Base-by-base conservation (phyloP, 2,888 invertebrate genomes). In the Tenthredo mesomela region DNA sequence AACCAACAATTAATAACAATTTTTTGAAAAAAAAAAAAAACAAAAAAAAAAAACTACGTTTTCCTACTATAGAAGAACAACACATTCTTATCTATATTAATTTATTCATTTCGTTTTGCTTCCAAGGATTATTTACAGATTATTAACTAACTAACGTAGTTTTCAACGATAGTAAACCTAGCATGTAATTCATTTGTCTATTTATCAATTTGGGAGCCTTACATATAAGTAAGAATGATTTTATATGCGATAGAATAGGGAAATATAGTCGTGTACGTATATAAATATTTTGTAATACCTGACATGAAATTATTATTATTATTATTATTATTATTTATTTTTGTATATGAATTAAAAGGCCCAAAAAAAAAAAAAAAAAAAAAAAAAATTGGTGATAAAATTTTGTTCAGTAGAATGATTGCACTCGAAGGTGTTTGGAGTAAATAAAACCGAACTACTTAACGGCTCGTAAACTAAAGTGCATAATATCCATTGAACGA, bases 381-480 rank as follows among this genome's bases (percentile, higher is more conserved):
- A 54, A 54, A n/a, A n/a, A n/a, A n/a, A n/a, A n/a, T n/a, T 54
- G 6, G 67, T 15, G 67, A 70, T n/a, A 6, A 29, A n/a, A 58
- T 47, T 40, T 82, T 67, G 82, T 25, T 54, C 82, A n/a, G 67
- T 18, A 43, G 25, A 82, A 83, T 47, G 15, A 18, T 70, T 25
- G n/a, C 83, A 37, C 18, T 18, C 40, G 37, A 29, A n/a, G 43
- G 67, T 43, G 82, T 50, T 54, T 40, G 73, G 84, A 65, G 88
- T 89, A 89, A 89, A 88, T 88, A 89, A 88, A 82, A 87, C 87
- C 87, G 87, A 88, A 90, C 89, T 89, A 88, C 88, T 89, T 89
- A 89, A 90, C 89, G 88, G 89, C 87, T 89, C 89, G 89, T 90
- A 89, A 90, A 90, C 84, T 85, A 86, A 70, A 75, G 85, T 85